Percentiles rank a stretch among this genome's conserved stretches.
These are phyloP conservation scores for Hypomesus transpacificus DNA, from an alignment of 2,113 vertebrate genomes.

Conservation along the genomic window DNA sequence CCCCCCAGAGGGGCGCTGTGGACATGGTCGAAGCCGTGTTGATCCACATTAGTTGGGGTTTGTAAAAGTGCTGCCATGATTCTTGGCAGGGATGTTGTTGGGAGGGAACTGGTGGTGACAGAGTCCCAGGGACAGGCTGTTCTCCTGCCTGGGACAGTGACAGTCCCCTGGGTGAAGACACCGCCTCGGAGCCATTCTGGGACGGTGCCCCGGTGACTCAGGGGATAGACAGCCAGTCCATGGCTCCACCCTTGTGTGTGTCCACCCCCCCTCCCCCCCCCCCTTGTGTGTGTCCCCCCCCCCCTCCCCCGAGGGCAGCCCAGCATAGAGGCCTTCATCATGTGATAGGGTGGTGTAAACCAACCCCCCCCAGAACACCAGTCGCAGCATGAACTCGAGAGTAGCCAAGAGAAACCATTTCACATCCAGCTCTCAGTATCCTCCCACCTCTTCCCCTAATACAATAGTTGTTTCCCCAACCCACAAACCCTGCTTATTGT, in stretches of 20 bases:
- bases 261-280: not conserved
- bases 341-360: too few relatives aligned
- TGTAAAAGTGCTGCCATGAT: too few relatives aligned
- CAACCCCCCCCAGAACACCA: too few relatives aligned
- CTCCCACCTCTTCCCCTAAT: too few relatives aligned
- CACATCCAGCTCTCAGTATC: too few relatives aligned
- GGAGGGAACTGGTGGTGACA: not conserved
- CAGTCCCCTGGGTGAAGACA: not conserved
- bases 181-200: conserved; percentile 22
- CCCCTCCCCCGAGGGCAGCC: not conserved
- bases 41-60: too few relatives aligned
- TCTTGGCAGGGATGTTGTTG: too few relatives aligned
- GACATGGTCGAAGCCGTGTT: too few relatives aligned
- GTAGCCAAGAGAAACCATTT: too few relatives aligned
- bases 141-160: conserved; percentile 35
- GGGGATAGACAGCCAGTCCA: conserved; percentile 37
- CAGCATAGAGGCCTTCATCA: too few relatives aligned
- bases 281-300: conserved; percentile 14
- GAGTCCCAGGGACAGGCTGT: conserved; percentile 10
- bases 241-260: conserved; percentile 25
- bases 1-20: too few relatives aligned
- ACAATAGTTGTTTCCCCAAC: not conserved
- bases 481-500: not conserved
- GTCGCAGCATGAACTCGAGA: too few relatives aligned
- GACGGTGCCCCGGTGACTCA: conserved; percentile 35